These are phyloP conservation scores for Merops nubicus DNA, from an alignment of 2,113 vertebrate genomes.

Conservation along the genomic window DNA sequence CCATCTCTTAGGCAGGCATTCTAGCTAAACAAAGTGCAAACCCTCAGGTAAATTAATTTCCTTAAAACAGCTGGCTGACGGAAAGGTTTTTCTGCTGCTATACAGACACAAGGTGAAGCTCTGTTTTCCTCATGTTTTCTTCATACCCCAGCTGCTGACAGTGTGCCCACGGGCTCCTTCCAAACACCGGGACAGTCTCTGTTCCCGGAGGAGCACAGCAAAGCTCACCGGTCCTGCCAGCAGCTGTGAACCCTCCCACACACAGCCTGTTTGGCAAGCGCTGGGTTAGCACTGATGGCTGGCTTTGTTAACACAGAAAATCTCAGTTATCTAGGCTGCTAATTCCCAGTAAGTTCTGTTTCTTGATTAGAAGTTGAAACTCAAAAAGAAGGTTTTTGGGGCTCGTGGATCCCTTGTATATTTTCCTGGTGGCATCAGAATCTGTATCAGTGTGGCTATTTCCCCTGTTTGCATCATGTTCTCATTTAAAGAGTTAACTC, in stretches of 20 bases:
- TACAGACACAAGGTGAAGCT: background rate
- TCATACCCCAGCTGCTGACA: background rate
- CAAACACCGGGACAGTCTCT: background rate
- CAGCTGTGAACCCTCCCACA: background rate
- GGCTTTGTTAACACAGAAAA: background rate
- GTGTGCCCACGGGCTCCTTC: background rate
- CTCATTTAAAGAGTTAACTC: background rate
- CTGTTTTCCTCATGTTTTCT: background rate
- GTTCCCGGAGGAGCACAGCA: background rate
- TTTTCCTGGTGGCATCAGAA: background rate
- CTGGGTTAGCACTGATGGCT: background rate
- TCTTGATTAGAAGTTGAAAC: background rate
- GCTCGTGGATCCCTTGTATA: background rate
- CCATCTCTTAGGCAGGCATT: background rate
- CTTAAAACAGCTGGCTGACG: background rate
- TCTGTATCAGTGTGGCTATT: background rate
- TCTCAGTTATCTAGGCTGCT: background rate
- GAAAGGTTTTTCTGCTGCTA: background rate
- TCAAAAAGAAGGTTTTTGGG: background rate
- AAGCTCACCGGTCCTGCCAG: background rate
- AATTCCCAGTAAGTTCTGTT: background rate
- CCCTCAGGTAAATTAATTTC: background rate
- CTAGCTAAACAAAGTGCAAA: background rate
- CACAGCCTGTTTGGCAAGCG: background rate
- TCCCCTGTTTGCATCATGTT: background rate